Percentiles rank a stretch among this genome's conserved stretches.
Conservation (phyloP, 2,888 invertebrate species). For the Temnothorax unifasciatus region DNA sequence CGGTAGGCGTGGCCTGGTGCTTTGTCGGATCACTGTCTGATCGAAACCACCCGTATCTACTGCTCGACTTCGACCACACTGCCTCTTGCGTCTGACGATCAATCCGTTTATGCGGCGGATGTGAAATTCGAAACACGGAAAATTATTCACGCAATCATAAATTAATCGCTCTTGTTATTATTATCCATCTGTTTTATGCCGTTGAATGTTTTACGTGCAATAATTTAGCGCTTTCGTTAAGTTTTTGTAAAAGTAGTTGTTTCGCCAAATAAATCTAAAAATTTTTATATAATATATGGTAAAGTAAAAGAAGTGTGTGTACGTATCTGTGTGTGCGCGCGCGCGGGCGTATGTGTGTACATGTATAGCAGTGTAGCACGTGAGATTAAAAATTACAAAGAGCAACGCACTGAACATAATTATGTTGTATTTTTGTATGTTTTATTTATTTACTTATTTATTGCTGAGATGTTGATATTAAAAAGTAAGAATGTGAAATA, state of each 20-base stretch:
- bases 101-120: neutral
- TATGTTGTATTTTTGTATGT: neutral
- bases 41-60: slow-evolving; percentile 50
- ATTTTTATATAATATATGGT: neutral
- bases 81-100: slow-evolving; percentile 26
- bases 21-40: slow-evolving; percentile 56
- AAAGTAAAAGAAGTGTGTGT: neutral
- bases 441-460: slow-evolving; percentile 13
- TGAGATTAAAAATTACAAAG: neutral
- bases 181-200: neutral
- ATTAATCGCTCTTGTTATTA: neutral
- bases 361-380: neutral
- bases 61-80: slow-evolving; percentile 39
- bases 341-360: no score
- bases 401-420: neutral
- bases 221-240: neutral
- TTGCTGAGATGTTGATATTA: neutral
- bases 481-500: neutral
- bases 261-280: neutral
- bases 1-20: slow-evolving; percentile 53
- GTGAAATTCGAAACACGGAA: slow-evolving; percentile 1
- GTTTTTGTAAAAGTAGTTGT: neutral
- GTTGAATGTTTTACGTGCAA: neutral
- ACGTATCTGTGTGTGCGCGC: neutral
- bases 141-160: neutral